Base-by-base conservation (phyloP, 2,888 invertebrate genomes). In the Agrochola macilenta region DNA sequence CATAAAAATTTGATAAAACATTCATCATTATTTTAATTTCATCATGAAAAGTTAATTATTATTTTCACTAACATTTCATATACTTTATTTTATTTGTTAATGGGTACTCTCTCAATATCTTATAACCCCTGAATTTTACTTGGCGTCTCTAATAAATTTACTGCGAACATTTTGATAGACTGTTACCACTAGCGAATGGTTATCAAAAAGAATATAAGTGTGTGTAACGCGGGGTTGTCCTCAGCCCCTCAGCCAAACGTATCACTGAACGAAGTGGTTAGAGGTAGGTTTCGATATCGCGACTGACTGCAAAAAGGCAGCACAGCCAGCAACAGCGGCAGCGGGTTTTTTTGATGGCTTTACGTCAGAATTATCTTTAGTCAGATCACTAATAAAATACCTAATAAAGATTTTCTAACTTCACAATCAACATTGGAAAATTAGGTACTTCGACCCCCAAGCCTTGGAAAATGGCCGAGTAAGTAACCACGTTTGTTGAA, bases 201-300 rank as follows among this genome's bases (percentile, higher is more conserved):
- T 86, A 89, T 90, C 87, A 85, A 90, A 86, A 88, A 84, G 77
- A 83, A 86, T 85, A 84, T 88, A 86, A 86, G 78, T 88, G 82
- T 78, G 83, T 79, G 82, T 84, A 81, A 82, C 78, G 69, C 76
- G 69, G 52, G 61, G 78, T 77, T 84, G 79, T 89, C 76, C 46
- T 86, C 72, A 81, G 69, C 71, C 64, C 77, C 68, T 86, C 74
- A 76, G 71, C 65, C 61, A 57, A 84, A 86, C 79, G 73, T 81
- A 87, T 89, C 87, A 85, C 81, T 79, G 77, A 74, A 69, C 76
- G 54, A 69, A 84, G 76, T 78, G 26, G 74, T 84, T 80, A 89
- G 63, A 69, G 88, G 68, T 30, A 69, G 79, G 66, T 85, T 63
- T 69, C 20, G 11, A 4, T 60, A 60, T 8, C 8, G 52, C 73